phyloP scores from a whole-genome alignment of 2,888 invertebrate species.

The Anagyrus pseudococci region DNA sequence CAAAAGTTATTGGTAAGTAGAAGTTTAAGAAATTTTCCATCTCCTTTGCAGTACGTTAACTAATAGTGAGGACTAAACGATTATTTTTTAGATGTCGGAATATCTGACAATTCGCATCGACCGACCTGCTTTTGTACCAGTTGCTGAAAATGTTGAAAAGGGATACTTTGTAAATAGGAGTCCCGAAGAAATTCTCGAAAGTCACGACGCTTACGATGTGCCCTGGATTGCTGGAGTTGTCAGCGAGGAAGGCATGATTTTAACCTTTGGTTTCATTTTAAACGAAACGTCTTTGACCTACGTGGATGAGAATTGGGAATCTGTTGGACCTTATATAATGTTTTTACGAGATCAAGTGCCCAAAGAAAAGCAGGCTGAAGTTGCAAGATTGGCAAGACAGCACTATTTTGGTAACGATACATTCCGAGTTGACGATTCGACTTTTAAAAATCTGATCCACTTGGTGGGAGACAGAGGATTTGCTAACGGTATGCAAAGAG shows the following conservation, averaged over 20 bases:
- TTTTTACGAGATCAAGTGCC: slow-evolving; percentile 65
- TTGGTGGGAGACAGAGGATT: slow-evolving; percentile 72
- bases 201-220: slow-evolving; percentile 68
- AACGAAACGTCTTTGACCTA: slow-evolving; percentile 62
- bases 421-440: slow-evolving; percentile 57
- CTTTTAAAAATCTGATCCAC: slow-evolving; percentile 52
- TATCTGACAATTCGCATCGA: neutral
- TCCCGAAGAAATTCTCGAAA: slow-evolving; percentile 69
- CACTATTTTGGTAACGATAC: slow-evolving; percentile 66
- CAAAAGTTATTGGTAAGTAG: too few species aligned
- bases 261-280: slow-evolving; percentile 66
- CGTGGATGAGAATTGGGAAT: slow-evolving; percentile 67
- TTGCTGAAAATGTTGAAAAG: slow-evolving; percentile 67
- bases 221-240: slow-evolving; percentile 74
- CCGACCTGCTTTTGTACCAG: slow-evolving; percentile 71
- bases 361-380: slow-evolving; percentile 58
- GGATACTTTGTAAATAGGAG: slow-evolving; percentile 72
- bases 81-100: neutral
- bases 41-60: too few species aligned
- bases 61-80: too few species aligned
- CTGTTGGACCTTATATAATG: slow-evolving; percentile 69
- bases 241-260: slow-evolving; percentile 77
- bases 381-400: slow-evolving; percentile 65
- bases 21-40: too few species aligned
- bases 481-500: slow-evolving; percentile 66